Conservation (phyloP, 2,888 invertebrate genomes). For the Pandemis heparana region DNA sequence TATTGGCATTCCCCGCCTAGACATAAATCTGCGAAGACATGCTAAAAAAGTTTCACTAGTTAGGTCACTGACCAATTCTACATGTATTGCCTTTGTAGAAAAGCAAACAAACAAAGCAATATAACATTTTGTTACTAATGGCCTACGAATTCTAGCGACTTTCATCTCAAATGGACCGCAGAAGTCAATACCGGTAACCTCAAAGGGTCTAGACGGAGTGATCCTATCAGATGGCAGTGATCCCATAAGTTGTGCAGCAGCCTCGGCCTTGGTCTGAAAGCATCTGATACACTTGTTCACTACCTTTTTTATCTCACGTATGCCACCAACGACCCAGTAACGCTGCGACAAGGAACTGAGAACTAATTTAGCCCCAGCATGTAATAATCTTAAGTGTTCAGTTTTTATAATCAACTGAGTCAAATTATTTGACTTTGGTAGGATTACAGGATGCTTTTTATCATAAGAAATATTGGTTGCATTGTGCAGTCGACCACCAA, state of each 20-base stretch:
- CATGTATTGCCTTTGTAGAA: constrained; percentile 41
- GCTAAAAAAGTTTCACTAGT: constrained; percentile 45
- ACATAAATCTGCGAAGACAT: constrained; percentile 43
- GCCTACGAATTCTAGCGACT: constrained; percentile 25
- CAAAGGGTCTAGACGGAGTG: too few relatives aligned
- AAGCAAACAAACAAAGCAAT: constrained; percentile 43
- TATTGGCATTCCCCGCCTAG: constrained; percentile 42
- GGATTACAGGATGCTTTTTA: constrained; percentile 36
- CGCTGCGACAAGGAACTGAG: constrained; percentile 26
- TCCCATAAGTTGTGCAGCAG: constrained; percentile 31
- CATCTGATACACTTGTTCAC: constrained; percentile 41
- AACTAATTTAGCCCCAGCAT: constrained; percentile 29
- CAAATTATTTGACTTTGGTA: constrained; percentile 34
- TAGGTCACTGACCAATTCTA: constrained; percentile 44
- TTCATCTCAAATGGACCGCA: too few relatives aligned
- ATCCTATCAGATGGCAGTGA: constrained; percentile 22
- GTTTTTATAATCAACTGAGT: constrained; percentile 29
- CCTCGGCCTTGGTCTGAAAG: constrained; percentile 34
- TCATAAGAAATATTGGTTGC: constrained; percentile 19
- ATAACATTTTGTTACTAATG: constrained; percentile 39
- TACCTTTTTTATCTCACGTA: constrained; percentile 42
- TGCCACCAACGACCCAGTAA: constrained; percentile 8
- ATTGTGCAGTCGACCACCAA: constrained; percentile 32
- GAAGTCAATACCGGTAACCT: too few relatives aligned
- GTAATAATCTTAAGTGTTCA: constrained; percentile 37